Percentiles rank a stretch among this genome's conserved stretches.
phyloP scores from a whole-genome alignment of 2,113 vertebrate genomes.

The Picathartes gymnocephalus region DNA sequence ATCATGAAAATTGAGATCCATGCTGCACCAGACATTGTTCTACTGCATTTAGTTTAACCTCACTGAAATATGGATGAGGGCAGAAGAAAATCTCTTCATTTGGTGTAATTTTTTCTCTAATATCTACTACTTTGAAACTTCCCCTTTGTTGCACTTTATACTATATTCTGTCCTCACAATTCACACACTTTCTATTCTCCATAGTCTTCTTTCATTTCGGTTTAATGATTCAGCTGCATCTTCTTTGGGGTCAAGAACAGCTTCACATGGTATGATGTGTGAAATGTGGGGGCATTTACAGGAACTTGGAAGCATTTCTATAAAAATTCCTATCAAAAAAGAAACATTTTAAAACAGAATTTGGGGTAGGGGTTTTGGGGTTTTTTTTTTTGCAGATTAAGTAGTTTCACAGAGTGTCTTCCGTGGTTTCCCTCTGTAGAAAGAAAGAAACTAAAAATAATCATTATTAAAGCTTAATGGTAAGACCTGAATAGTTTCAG shows the following conservation, averaged over 20 bases:
- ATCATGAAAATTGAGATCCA: neutral
- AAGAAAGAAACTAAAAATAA: constrained; percentile 48
- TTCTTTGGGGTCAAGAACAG: neutral
- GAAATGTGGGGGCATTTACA: neutral
- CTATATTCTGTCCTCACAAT: neutral
- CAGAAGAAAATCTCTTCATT: neutral
- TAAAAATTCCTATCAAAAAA: neutral
- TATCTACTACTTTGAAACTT: neutral
- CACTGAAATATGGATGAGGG: neutral
- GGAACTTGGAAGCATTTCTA: constrained; percentile 26
- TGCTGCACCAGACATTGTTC: neutral
- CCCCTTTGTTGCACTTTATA: neutral
- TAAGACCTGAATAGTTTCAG: neutral
- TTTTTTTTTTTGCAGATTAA: neutral
- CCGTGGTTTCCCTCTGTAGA: constrained; percentile 2
- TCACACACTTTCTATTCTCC: constrained; percentile 31
- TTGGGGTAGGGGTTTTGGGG: neutral
- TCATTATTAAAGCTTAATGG: neutral
- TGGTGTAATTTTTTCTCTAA: neutral
- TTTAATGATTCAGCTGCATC: neutral
- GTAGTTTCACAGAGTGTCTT: constrained; percentile 1
- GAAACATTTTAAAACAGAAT: neutral
- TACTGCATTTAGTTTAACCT: neutral
- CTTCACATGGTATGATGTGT: neutral
- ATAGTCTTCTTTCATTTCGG: neutral